Conservation (phyloP, 1,140 invertebrate species). For the Agraylea sexmaculata region DNA sequence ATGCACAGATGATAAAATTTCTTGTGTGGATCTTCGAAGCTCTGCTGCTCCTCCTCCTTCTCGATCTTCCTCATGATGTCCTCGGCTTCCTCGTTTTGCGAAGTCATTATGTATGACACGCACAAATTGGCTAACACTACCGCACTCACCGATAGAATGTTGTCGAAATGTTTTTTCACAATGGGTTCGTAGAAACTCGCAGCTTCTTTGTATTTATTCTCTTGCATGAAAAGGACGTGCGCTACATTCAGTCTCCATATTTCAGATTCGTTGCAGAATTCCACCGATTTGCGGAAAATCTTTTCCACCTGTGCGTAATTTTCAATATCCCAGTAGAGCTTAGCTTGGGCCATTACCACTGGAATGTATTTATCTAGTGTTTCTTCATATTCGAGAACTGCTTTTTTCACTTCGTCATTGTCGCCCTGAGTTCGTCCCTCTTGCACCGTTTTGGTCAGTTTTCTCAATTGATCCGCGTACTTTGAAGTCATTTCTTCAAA, state of each 20-base stretch:
- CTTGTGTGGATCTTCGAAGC: constrained; percentile 87
- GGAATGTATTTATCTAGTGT: constrained; percentile 83
- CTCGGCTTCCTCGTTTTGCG: constrained; percentile 97
- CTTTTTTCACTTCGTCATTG: constrained; percentile 78
- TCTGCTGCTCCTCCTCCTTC: constrained; percentile 89
- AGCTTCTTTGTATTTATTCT: constrained; percentile 96
- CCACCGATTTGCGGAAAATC: constrained; percentile 90
- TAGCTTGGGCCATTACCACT: constrained; percentile 96
- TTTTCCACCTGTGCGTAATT: constrained; percentile 93
- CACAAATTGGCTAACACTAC: constrained; percentile 97
- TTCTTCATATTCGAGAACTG: constrained; percentile 88
- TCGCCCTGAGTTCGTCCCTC: constrained; percentile 80
- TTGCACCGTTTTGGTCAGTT: constrained; percentile 87
- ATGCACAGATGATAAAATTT: constrained; percentile 97
- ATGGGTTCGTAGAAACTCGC: constrained; percentile 98
- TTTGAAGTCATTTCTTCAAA: constrained; percentile 90
- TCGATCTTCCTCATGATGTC: constrained; percentile 98
- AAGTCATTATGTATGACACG: constrained; percentile 98
- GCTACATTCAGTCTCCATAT: constrained; percentile 96
- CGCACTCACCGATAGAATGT: constrained; percentile 89
- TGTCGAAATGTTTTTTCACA: constrained; percentile 92
- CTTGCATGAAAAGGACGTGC: constrained; percentile 98
- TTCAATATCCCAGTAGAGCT: constrained; percentile 97
- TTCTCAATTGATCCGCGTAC: constrained; percentile 81
- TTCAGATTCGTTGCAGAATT: constrained; percentile 96